Evolutionary conservation across 2,888 invertebrate species (phyloP), one percentile per base, ranked within the genome.

Genomic region (Chloroclysta siterata): DNA sequence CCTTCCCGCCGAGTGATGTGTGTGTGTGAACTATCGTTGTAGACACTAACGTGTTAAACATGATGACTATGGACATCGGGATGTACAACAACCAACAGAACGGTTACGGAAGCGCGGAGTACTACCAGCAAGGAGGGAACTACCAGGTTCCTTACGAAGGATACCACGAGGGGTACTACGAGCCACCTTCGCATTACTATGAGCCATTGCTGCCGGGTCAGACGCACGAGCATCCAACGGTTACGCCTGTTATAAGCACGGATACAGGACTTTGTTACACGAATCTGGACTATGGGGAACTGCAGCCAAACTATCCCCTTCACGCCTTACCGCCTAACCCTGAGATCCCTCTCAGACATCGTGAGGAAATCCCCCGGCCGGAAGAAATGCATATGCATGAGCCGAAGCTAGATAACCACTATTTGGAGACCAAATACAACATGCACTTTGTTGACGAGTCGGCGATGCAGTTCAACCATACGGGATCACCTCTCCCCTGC

Each of bases 221-320:
- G 60, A 82, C 88, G 29, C 88, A 85, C 59, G 90, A 90, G 56
- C 93, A 92, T 60, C 90, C 93, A 17, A 84, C 93, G 0, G 48
- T 53, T 6, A 89, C 95, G 3, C 94, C 95, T 13, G 97, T 97
- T 51, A 97, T 97, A 73, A 97, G 96, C 79, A 96, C 97, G 0
- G 97, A 97, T 79, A 96, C 97, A 47, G 98, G 98, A 0, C 93
- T 98, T 64, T 97, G 97, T 84, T 98, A 98, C 84, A 98, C 98
- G 0, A 98, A 98, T 84, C 89, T 98, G 75, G 98, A 98, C 85
- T 97, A 97, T 77, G 94, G 94, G 4, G 79, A 94, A 65, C 69
- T 88, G 61, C 89, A 89, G 75, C 85, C 93, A 36, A 86, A 87
- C 65, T 93, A 94, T 63, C 94, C 94, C 36, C 88, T 94, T 50